Evolutionary conservation across 2,888 invertebrate genomes (phyloP), one percentile per base, ranked within the genome.

Genomic region (Catocala nupta): DNA sequence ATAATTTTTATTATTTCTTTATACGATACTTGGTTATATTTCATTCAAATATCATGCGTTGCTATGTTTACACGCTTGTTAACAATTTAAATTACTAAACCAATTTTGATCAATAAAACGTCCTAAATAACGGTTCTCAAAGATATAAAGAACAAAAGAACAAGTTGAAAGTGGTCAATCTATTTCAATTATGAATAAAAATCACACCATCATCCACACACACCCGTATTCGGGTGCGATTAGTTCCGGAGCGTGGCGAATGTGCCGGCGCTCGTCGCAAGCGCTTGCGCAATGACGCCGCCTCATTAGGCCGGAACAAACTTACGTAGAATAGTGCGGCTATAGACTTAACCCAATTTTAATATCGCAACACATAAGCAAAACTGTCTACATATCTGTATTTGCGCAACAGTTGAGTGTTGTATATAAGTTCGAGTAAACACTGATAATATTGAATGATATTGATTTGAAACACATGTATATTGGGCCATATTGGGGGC

Each of bases 221-320:
- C 78, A 82, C 81, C 88, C 87, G 89, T 91, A 89, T 91, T 90
- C 86, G 89, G 90, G 76, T 79, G 83, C 81, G 83, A 93, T 93
- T 93, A 83, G 92, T 92, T 92, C 87, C 90, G 83, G 83, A 82
- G 88, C 92, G 88, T 87, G 77, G 84, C 90, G 85, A 93, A 93
- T 90, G 83, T 66, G 87, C 82, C 83, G 81, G 81, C 89, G 89
- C 75, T 82, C 81, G 88, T 88, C 88, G 84, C 79, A 52, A 81
- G 81, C 84, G 81, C 86, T 89, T 89, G 90, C 90, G 91, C 92
- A 90, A 89, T 80, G 78, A 84, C 83, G 86, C 81, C 79, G 89
- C 81, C 89, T 92, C 91, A 91, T 92, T 92, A 91, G 83, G 75
- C 89, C 88, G 88, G 89, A 89, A 91, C 89, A 86, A 88, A 89